A percentile compares a stretch with the other conserved stretches of the same genome.
Evolutionary conservation across 2,113 vertebrate genomes (phyloP).

Genomic region (Pica pica): DNA sequence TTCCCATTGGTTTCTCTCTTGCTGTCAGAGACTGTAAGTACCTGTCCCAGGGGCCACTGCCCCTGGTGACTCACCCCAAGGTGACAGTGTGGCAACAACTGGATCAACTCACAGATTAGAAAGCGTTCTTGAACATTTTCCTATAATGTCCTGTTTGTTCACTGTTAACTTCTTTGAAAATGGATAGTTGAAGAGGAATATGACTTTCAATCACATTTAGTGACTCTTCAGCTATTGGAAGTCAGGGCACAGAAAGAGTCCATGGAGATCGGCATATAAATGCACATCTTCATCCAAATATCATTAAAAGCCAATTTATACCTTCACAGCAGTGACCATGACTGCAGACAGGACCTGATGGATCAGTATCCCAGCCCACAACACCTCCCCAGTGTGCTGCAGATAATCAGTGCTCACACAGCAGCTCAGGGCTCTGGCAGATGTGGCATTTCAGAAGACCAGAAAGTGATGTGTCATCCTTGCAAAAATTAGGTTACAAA

Average conservation of each 20-base stretch:
- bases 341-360: not conserved
- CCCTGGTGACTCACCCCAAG: not conserved
- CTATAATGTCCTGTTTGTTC: not conserved
- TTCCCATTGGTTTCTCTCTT: not conserved
- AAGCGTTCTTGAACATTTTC: not conserved
- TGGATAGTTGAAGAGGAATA: not conserved
- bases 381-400: not conserved
- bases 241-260: not conserved
- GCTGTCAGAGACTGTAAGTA: not conserved
- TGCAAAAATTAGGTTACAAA: not conserved
- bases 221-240: not conserved
- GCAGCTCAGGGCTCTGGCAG: not conserved
- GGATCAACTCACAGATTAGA: not conserved
- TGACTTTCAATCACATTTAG: not conserved
- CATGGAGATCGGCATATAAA: not conserved
- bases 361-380: not conserved
- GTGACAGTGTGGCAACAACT: not conserved
- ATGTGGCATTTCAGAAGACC: not conserved
- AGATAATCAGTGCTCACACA: not conserved
- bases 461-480: not conserved
- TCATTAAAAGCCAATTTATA: not conserved
- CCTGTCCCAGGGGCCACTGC: not conserved
- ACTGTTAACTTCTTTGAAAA: not conserved
- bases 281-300: not conserved
- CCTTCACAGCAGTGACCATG: not conserved